These are phyloP conservation scores for Strigamia transsilvanica DNA, from an alignment of 2,888 invertebrate species.

Conservation along the genomic window DNA sequence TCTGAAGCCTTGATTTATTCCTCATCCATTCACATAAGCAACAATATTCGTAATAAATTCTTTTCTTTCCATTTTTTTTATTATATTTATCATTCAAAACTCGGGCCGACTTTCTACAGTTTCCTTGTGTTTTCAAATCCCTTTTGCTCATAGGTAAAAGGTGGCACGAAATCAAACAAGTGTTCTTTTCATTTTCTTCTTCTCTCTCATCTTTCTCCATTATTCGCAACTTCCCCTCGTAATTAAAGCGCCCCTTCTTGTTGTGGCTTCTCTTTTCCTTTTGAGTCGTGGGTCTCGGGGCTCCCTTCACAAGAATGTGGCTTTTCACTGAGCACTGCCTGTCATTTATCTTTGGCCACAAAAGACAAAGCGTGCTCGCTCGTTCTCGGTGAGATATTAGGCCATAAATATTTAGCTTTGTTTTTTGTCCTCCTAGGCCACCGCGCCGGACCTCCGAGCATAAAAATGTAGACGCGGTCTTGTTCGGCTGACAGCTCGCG, in stretches of 20 bases:
- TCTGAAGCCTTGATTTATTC: constrained; percentile 9
- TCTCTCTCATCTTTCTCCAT: constrained; percentile 41
- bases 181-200: constrained; percentile 5
- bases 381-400: constrained; percentile 51
- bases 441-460: constrained; percentile 40
- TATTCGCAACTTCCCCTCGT: constrained; percentile 39
- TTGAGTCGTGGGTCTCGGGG: constrained; percentile 20
- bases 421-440: constrained; percentile 42
- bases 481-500: constrained; percentile 28
- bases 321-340: constrained; percentile 38
- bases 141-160: constrained; percentile 6
- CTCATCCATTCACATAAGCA: constrained; percentile 3
- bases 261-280: constrained; percentile 19
- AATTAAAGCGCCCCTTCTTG: constrained; percentile 39
- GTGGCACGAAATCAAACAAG: constrained; percentile 38
- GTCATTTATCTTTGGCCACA: constrained; percentile 50
- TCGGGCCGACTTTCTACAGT: background rate
- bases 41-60: constrained; percentile 13
- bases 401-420: constrained; percentile 54
- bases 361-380: constrained; percentile 52
- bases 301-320: constrained; percentile 28
- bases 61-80: background rate
- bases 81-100: background rate
- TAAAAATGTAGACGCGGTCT: constrained; percentile 47
- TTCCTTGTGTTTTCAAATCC: constrained; percentile 7